Conservation (phyloP, 2,113 vertebrate genomes). For the Eublepharis macularius region DNA sequence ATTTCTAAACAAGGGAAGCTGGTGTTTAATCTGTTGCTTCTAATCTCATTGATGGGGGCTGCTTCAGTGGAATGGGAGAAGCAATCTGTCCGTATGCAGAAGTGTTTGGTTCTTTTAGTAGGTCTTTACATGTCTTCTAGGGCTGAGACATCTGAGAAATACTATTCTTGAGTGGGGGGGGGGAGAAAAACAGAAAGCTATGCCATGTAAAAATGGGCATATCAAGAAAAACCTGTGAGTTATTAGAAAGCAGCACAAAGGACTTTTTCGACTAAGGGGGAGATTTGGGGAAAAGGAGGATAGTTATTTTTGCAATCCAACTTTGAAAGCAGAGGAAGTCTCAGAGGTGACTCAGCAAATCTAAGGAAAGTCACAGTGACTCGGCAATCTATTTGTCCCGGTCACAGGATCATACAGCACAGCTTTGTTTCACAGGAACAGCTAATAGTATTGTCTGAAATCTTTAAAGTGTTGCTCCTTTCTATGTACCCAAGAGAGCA, state of each 20-base stretch:
- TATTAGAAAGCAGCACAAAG: not conserved
- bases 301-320: too few relatives aligned
- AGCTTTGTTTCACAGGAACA: not conserved
- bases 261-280: not conserved
- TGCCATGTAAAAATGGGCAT: not conserved
- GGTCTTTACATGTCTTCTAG: too few relatives aligned
- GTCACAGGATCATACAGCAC: not conserved
- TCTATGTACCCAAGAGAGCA: not conserved
- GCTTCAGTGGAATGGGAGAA: not conserved
- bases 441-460: not conserved
- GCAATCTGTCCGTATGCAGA: not conserved
- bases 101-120: not conserved
- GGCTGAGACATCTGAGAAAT: not conserved
- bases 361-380: not conserved
- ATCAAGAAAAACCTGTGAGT: not conserved
- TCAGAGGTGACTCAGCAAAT: not conserved
- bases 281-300: too few relatives aligned
- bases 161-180: not conserved
- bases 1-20: not conserved
- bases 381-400: not conserved
- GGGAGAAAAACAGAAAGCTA: not conserved
- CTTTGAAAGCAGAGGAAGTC: too few relatives aligned
- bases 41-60: too few relatives aligned
- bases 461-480: not conserved
- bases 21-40: too few relatives aligned